Percentiles rank a stretch among this genome's conserved stretches.
phyloP scores from a whole-genome alignment of 53 echinoderm and acorn worm genomes.

The Pentamera pediparva region DNA sequence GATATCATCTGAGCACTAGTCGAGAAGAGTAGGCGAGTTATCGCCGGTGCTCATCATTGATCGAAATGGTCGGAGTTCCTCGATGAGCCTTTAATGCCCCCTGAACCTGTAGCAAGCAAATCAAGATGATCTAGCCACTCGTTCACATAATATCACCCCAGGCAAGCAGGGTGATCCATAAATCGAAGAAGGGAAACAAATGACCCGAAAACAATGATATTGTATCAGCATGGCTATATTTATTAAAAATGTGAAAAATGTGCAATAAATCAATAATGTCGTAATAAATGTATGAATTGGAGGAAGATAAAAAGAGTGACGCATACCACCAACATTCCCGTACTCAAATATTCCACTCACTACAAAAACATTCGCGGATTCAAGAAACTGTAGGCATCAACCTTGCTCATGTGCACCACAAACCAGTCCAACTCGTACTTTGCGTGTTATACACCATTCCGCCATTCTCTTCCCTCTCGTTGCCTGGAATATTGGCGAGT shows the following conservation, averaged over 20 bases:
- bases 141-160: not conserved
- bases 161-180: not conserved
- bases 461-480: too few relatives aligned
- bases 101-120: too few relatives aligned
- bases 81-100: not conserved
- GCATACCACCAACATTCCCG: constrained; percentile 7
- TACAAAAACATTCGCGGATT: too few relatives aligned
- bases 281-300: constrained; percentile 1
- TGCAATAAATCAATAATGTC: constrained; percentile 22
- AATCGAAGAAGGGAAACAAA: not conserved
- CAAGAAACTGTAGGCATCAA: too few relatives aligned
- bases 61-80: not conserved
- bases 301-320: constrained; percentile 36
- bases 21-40: too few relatives aligned
- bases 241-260: constrained; percentile 38
- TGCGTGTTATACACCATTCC: too few relatives aligned
- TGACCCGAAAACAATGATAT: not conserved
- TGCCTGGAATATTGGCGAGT: too few relatives aligned
- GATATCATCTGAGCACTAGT: too few relatives aligned
- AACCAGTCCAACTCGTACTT: too few relatives aligned
- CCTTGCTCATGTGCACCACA: too few relatives aligned
- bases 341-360: too few relatives aligned
- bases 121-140: too few relatives aligned
- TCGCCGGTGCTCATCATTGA: not conserved
- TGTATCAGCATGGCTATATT: constrained; percentile 27